Percentiles rank a stretch among this genome's conserved stretches.
These are phyloP conservation scores for Hylyphantes graminicola DNA, from an alignment of 1,140 invertebrate genomes.

Conservation along the genomic window DNA sequence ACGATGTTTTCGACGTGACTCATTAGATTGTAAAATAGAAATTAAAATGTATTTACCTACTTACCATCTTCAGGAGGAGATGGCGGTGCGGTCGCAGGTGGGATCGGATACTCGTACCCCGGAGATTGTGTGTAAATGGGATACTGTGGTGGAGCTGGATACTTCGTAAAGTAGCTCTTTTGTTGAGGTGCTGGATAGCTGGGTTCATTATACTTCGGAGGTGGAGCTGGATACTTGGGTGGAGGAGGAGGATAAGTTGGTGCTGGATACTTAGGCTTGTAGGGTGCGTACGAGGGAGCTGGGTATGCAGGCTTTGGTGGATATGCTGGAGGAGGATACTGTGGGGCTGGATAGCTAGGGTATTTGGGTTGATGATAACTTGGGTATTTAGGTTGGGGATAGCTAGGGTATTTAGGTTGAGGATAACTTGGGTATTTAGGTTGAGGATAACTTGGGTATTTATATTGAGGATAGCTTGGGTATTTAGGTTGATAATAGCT, in stretches of 20 bases:
- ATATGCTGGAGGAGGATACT: slow-evolving; percentile 27
- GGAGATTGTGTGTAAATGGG: slow-evolving; percentile 22
- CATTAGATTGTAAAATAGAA: too few species aligned
- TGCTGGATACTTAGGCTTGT: slow-evolving; percentile 11
- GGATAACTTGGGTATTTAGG: slow-evolving; percentile 23
- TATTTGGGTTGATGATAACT: slow-evolving; percentile 30
- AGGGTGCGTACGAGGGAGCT: not conserved
- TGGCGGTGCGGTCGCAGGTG: slow-evolving; percentile 24
- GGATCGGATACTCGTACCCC: slow-evolving; percentile 46
- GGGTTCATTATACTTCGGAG: not conserved
- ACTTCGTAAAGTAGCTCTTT: not conserved
- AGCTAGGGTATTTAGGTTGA: not conserved
- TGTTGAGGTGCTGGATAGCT: slow-evolving; percentile 18
- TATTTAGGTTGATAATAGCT: slow-evolving; percentile 23
- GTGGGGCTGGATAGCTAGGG: not conserved
- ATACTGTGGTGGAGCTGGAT: slow-evolving; percentile 30
- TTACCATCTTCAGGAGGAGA: slow-evolving; percentile 23
- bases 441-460: slow-evolving; percentile 15
- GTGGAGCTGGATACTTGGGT: not conserved
- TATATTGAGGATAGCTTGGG: not conserved
- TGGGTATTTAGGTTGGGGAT: slow-evolving; percentile 43
- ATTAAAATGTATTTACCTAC: too few species aligned
- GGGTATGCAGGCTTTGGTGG: slow-evolving; percentile 8
- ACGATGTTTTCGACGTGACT: too few species aligned
- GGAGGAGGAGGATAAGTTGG: slow-evolving; percentile 31